phyloP scores from a whole-genome alignment of 2,797 vertebrate genomes.

The Columba guinea region DNA sequence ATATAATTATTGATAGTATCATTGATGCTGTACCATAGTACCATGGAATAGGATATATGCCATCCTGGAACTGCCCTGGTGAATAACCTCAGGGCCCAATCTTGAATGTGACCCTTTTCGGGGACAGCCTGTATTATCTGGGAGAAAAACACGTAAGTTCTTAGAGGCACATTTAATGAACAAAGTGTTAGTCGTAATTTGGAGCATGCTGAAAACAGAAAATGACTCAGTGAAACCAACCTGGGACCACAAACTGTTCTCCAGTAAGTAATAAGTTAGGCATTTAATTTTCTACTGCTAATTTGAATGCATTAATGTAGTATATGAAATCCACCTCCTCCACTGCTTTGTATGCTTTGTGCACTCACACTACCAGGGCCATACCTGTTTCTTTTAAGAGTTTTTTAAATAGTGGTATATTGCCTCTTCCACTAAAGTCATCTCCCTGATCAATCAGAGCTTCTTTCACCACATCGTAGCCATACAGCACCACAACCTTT shows the following conservation, averaged over 20 bases:
- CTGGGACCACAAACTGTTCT: not conserved
- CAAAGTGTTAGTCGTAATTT: not conserved
- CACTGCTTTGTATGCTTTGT: not conserved
- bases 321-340: not conserved
- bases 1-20: not conserved
- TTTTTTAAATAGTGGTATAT: not conserved
- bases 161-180: not conserved
- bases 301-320: not conserved
- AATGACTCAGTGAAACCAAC: not conserved
- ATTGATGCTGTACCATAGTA: not conserved
- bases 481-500: constrained; percentile 58
- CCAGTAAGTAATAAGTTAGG: not conserved
- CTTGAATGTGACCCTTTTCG: not conserved
- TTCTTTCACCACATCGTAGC: constrained; percentile 68
- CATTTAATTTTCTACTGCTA: not conserved
- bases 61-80: not conserved
- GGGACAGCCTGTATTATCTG: not conserved
- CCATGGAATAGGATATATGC: not conserved
- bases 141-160: not conserved
- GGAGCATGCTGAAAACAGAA: not conserved
- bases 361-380: not conserved
- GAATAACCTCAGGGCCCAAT: not conserved
- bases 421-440: constrained; percentile 55
- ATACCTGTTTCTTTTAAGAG: not conserved
- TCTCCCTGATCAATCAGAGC: constrained; percentile 61